These are phyloP conservation scores for Nasonovia ribisnigri DNA, from an alignment of 2,888 invertebrate species.

Conservation along the genomic window DNA sequence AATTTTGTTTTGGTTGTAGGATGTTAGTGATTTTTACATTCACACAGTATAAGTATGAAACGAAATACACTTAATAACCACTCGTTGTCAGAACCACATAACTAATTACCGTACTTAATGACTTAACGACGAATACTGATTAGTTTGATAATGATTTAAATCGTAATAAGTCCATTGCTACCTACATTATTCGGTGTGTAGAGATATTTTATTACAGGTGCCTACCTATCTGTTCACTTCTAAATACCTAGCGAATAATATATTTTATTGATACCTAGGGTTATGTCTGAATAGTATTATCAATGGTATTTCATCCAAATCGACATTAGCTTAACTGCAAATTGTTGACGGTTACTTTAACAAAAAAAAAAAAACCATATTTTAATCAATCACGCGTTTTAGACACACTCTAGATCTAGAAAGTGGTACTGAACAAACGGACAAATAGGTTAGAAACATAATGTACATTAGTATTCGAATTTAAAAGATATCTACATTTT, in stretches of 20 bases:
- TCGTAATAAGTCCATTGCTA: conserved; percentile 17
- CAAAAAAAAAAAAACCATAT: conserved; percentile 2
- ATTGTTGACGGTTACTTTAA: neutral
- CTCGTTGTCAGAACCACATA: conserved; percentile 9
- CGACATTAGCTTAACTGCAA: conserved; percentile 12
- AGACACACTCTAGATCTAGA: neutral
- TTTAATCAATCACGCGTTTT: neutral
- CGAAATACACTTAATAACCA: neutral
- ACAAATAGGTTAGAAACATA: neutral
- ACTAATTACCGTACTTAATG: conserved; percentile 34
- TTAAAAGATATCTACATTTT: neutral
- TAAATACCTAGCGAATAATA: neutral
- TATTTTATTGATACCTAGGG: conserved; percentile 23
- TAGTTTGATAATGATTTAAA: conserved; percentile 18
- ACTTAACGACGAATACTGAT: conserved; percentile 37
- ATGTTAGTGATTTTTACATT: neutral
- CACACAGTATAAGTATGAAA: neutral
- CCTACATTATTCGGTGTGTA: neutral
- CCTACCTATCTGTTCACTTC: neutral
- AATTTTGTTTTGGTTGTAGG: neutral
- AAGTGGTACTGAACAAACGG: neutral
- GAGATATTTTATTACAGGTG: conserved; percentile 22
- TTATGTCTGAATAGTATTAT: neutral
- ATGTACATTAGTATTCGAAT: neutral
- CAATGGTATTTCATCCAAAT: neutral